phyloP scores from a whole-genome alignment of 2,113 vertebrate species.

The Thalassoma bifasciatum region DNA sequence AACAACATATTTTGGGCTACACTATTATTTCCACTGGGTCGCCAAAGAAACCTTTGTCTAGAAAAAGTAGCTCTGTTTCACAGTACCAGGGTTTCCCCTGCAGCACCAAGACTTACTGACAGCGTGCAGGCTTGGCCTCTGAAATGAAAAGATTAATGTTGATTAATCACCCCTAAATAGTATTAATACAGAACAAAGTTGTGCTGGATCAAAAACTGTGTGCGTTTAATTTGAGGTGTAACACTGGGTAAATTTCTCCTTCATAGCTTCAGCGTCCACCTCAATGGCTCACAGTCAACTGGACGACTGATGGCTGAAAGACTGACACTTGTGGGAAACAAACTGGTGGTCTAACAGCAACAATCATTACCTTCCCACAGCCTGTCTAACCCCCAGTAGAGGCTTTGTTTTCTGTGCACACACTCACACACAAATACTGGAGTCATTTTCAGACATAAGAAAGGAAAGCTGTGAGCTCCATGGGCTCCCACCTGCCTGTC shows the following conservation, averaged over 20 bases:
- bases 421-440: neutral
- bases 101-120: slow-evolving; percentile 55
- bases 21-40: slow-evolving; percentile 7
- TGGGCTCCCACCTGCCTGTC: slow-evolving; percentile 5
- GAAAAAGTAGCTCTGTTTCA: slow-evolving; percentile 53
- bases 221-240: neutral
- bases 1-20: slow-evolving; percentile 16
- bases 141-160: slow-evolving; percentile 49
- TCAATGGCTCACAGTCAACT: slow-evolving; percentile 28
- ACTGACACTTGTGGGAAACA: slow-evolving; percentile 17
- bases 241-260: slow-evolving; percentile 1
- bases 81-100: slow-evolving; percentile 35
- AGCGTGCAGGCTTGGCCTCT: slow-evolving; percentile 27
- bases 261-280: neutral
- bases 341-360: slow-evolving; percentile 10
- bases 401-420: slow-evolving; percentile 26
- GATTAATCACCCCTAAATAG: slow-evolving; percentile 46
- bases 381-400: slow-evolving; percentile 13
- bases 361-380: neutral
- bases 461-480: neutral
- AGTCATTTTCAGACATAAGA: neutral
- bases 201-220: slow-evolving; percentile 2
- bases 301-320: slow-evolving; percentile 11
- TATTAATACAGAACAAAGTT: slow-evolving; percentile 41
- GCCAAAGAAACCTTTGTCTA: slow-evolving; percentile 49